phyloP scores from a whole-genome alignment of 2,888 invertebrate species.

The Subacronicta megacephala region DNA sequence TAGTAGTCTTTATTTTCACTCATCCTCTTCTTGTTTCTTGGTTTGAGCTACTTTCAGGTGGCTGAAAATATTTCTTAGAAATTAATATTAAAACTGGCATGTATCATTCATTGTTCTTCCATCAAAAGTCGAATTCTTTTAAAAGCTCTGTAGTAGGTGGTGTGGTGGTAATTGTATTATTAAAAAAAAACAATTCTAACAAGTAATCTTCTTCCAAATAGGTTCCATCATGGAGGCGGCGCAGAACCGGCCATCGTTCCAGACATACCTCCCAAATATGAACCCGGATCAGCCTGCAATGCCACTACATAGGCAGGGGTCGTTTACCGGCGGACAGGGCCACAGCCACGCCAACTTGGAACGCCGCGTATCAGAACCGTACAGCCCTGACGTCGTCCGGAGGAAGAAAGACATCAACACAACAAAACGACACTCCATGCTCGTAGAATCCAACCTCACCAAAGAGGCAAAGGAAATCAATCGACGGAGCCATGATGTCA shows the following conservation, averaged over 20 bases:
- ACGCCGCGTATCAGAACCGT: conserved; percentile 82
- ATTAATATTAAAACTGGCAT: neutral
- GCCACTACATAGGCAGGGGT: conserved; percentile 73
- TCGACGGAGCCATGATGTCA: conserved; percentile 80
- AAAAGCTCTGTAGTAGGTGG: neutral
- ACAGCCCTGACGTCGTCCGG: conserved; percentile 79
- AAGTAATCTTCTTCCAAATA: conserved; percentile 29
- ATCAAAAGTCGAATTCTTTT: neutral
- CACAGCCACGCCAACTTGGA: conserved; percentile 67
- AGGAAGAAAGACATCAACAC: conserved; percentile 80
- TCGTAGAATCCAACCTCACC: conserved; percentile 78
- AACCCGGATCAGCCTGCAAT: conserved; percentile 70
- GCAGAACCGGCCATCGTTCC: conserved; percentile 90
- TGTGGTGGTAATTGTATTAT: too few species aligned
- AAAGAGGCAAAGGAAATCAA: conserved; percentile 81
- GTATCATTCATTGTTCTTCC: neutral
- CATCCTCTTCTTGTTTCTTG: too few species aligned
- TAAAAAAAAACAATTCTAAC: conserved; percentile 5
- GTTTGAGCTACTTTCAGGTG: neutral
- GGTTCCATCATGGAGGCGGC: conserved; percentile 93
- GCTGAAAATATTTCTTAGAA: neutral
- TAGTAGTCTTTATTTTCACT: too few species aligned
- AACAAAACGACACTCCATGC: conserved; percentile 81
- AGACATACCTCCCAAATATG: conserved; percentile 82
- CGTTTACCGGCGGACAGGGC: conserved; percentile 67